phyloP scores from a whole-genome alignment of 2,113 vertebrate species.

The Silurus asotus region DNA sequence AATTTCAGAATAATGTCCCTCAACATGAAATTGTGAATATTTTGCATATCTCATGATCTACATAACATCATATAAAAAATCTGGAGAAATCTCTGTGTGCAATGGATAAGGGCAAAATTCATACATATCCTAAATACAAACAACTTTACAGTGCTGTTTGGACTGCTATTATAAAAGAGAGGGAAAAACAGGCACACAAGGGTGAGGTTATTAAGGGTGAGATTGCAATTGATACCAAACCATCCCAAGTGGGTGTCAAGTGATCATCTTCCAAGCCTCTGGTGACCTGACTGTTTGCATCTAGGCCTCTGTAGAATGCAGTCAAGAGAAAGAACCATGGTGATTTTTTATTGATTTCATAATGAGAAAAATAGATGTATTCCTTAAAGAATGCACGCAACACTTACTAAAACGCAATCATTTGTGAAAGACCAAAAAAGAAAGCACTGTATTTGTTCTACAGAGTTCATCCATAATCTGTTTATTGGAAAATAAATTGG shows the following conservation, averaged over 20 bases:
- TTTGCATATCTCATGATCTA: no score
- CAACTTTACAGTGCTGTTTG: neutral
- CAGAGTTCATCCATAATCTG: neutral
- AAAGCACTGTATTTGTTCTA: neutral
- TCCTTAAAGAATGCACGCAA: conserved; percentile 33
- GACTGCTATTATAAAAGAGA: neutral
- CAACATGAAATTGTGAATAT: no score
- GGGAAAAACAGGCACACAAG: neutral
- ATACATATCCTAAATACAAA: neutral
- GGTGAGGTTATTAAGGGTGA: neutral
- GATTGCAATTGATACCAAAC: conserved; percentile 31
- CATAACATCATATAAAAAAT: no score
- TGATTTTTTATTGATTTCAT: neutral
- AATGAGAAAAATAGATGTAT: conserved; percentile 43
- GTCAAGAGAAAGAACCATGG: conserved; percentile 18
- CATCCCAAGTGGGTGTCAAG: conserved; percentile 32
- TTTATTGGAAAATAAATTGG: neutral
- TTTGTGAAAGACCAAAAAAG: neutral
- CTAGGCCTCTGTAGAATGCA: conserved; percentile 24
- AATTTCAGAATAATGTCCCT: no score
- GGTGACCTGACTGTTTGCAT: conserved; percentile 40
- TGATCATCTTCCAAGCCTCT: conserved; percentile 37
- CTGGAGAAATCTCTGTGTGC: no score
- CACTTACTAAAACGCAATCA: conserved; percentile 25
- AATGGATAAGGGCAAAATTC: no score